Evolutionary conservation across 1,140 invertebrate genomes (phyloP), one percentile per base, ranked within the genome.

Genomic region (Ostrea edulis): DNA sequence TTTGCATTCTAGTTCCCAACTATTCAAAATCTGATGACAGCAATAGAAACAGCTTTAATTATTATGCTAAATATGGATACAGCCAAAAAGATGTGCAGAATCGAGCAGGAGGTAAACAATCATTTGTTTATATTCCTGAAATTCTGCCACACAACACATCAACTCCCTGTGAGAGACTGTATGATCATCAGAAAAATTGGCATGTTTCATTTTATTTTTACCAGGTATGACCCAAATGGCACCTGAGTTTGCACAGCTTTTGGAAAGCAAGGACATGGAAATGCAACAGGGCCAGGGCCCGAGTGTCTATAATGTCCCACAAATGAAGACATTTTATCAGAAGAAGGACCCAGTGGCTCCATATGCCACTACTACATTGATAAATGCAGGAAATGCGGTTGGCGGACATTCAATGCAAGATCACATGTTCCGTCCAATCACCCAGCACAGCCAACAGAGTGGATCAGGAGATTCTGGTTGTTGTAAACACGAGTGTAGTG

Each of bases 351-450:
- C 97, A 0, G 93, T 94, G 29, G 97, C 97, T 8, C 97, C 97
- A 0, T 98, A 98, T 93, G 97, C 97, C 0, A 98, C 97, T 0
- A 98, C 97, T 1, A 97, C 97, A 71, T 94, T 97, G 20, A 96
- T 96, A 85, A 89, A 89, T n/a, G 62, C 87, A 25, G 87, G 87
- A 17, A 88, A 84, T 22, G 65, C 84, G 3, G 53, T 54, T 0
- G 82, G 86, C 17, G 84, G 86, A 35, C 77, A 85, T 4, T 81
- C 81, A 17, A 82, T 85, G 25, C 58, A 84, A 22, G 92, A 92
- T 17, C 89, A 91, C 58, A 92, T 93, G 62, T 94, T 94, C 84
- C 90, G 93, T 62, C 94, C 94, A 12, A 94, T 94, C 81, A 91
- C 93, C 65, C 92, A 92, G 54, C 91, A 91, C 55, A 94, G 93